Conservation (phyloP, 2,888 invertebrate species). For the Leptothorax acervorum region DNA sequence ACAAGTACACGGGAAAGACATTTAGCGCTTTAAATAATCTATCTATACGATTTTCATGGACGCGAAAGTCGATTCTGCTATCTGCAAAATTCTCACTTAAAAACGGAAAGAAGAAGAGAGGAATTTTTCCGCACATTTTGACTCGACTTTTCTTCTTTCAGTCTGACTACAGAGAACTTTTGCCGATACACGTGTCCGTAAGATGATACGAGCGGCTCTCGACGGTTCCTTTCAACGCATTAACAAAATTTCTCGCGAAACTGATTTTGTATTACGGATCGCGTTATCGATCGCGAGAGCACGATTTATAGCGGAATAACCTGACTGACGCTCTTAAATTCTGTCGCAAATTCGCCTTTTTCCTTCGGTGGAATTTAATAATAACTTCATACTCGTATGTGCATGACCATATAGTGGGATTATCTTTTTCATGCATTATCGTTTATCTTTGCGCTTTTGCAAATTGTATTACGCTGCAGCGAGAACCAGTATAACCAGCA, state of each 20-base stretch:
- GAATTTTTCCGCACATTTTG: slow-evolving; percentile 31
- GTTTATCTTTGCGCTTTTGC: slow-evolving; percentile 46
- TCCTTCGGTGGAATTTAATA: slow-evolving; percentile 41
- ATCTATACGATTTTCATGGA: slow-evolving; percentile 12
- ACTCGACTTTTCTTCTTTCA: slow-evolving; percentile 15
- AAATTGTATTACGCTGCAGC: slow-evolving; percentile 50
- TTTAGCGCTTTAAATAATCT: slow-evolving; percentile 35
- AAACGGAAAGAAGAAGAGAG: neutral
- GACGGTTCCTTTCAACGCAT: neutral
- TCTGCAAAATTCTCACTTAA: slow-evolving; percentile 37
- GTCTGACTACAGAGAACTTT: slow-evolving; percentile 26
- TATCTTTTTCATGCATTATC: slow-evolving; percentile 44
- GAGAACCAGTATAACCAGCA: slow-evolving; percentile 1
- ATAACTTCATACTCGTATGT: slow-evolving; percentile 38
- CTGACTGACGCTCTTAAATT: slow-evolving; percentile 17
- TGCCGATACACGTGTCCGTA: slow-evolving; percentile 39
- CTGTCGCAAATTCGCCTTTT: slow-evolving; percentile 26
- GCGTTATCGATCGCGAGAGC: neutral
- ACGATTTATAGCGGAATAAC: neutral
- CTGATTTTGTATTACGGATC: slow-evolving; percentile 10
- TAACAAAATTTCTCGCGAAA: slow-evolving; percentile 30
- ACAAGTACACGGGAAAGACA: slow-evolving; percentile 27
- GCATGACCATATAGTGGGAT: slow-evolving; percentile 1
- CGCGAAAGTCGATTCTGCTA: slow-evolving; percentile 28
- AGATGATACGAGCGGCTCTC: slow-evolving; percentile 1